Percentiles rank a stretch among this genome's conserved stretches.
Conservation (phyloP, 2,888 invertebrate genomes). For the Limenitis camilla region DNA sequence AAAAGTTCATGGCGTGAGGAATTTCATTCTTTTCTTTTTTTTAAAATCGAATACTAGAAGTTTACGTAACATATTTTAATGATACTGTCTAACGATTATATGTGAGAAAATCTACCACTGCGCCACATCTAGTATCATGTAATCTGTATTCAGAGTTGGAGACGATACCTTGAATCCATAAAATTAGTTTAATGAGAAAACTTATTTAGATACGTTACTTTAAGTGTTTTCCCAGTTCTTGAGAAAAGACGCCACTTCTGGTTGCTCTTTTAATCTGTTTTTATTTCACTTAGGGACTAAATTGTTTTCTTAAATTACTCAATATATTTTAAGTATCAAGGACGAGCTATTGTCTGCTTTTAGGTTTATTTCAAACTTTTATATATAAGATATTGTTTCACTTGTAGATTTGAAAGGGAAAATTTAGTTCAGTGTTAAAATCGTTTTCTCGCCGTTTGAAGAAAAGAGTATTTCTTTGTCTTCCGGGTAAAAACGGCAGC, state of each 20-base stretch:
- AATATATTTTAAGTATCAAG: neutral
- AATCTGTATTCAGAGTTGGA: slow-evolving; percentile 11
- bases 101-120: neutral
- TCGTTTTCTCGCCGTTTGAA: neutral
- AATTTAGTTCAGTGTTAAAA: neutral
- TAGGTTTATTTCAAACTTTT: too few species aligned
- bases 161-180: neutral
- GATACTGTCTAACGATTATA: neutral
- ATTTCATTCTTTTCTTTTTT: too few species aligned
- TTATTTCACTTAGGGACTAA: too few species aligned
- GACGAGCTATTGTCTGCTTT: neutral
- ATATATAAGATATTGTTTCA: too few species aligned
- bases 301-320: too few species aligned
- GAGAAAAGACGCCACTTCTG: too few species aligned
- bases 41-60: too few species aligned
- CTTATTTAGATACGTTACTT: slow-evolving; percentile 1
- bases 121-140: slow-evolving; percentile 14
- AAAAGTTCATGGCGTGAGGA: too few species aligned
- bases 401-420: neutral
- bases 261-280: too few species aligned
- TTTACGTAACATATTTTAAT: too few species aligned
- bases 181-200: slow-evolving; percentile 8
- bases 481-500: neutral
- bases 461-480: slow-evolving; percentile 4
- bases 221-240: neutral